These are phyloP conservation scores for Rhabdomys pumilio DNA, from an alignment of 2,797 vertebrate species.

Conservation along the genomic window DNA sequence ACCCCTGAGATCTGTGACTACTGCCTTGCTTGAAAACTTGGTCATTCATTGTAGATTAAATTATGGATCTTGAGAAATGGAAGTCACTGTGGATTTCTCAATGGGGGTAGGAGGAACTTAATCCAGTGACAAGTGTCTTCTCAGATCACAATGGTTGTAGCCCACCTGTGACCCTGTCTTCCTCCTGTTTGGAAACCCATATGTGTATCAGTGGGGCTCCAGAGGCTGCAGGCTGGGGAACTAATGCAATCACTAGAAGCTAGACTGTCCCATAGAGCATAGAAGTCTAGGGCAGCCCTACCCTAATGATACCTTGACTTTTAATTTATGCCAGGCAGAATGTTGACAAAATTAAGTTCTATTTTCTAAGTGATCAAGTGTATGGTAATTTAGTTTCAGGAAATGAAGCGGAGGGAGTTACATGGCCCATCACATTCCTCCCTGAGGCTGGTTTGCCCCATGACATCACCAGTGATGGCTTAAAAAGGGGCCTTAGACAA, in stretches of 20 bases:
- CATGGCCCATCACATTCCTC: accelerated
- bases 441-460: neutral
- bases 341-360: neutral
- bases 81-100: neutral
- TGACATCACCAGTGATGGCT: neutral
- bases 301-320: neutral
- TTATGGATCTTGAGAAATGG: neutral
- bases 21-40: neutral
- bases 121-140: neutral
- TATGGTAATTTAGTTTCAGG: neutral
- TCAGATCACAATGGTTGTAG: neutral
- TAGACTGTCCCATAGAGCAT: neutral
- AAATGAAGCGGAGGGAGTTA: neutral
- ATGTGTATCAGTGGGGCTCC: too few species aligned
- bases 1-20: neutral
- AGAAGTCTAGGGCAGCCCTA: neutral
- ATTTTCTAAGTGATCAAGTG: neutral
- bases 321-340: neutral
- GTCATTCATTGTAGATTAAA: neutral
- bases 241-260: neutral
- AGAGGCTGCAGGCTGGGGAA: neutral
- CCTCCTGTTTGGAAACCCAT: neutral
- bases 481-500: neutral
- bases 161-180: neutral
- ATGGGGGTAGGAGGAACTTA: neutral